phyloP scores from a whole-genome alignment of 2,113 vertebrate genomes.

The Macaca fascicularis region T2T-MFA8v1.1 NC_088386.1:67417501-67418000 shows the following conservation, averaged over 20 bases:
- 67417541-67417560: slow-evolving; percentile 25
- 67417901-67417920: too few relatives aligned
- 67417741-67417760: slow-evolving; percentile 32
- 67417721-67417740: slow-evolving; percentile 42
- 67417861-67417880: too few relatives aligned
- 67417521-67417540: slow-evolving; percentile 52
- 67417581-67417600: slow-evolving; percentile 11
- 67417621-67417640: background rate
- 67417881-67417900: too few relatives aligned
- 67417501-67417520: slow-evolving; percentile 44
- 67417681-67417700: slow-evolving; percentile 58
- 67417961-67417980: too few relatives aligned
- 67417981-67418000: too few relatives aligned
- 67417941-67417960: too few relatives aligned
- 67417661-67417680: slow-evolving; percentile 71
- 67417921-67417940: too few relatives aligned
- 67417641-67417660: slow-evolving; percentile 55
- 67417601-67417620: background rate
- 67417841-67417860: too few relatives aligned
- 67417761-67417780: slow-evolving; percentile 55
- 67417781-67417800: slow-evolving; percentile 61
- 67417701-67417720: slow-evolving; percentile 51
- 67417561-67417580: slow-evolving; percentile 35
- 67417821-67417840: too few relatives aligned
- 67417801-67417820: background rate